Evolutionary conservation across 2,888 invertebrate species (phyloP).

Genomic region (Ectropis crepuscularia): DNA sequence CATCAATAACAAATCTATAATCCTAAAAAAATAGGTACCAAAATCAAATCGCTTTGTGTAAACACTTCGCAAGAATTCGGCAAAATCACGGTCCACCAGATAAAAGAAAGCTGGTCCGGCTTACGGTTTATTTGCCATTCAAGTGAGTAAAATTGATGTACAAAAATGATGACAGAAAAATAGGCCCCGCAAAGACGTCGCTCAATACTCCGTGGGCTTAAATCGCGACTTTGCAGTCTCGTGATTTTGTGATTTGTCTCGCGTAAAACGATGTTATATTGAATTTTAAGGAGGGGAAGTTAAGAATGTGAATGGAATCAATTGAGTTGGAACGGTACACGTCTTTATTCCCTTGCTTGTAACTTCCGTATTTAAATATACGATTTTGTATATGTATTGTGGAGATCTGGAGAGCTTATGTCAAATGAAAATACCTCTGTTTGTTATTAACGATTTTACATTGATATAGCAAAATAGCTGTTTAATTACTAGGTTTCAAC

Average conservation of each 20-base stretch:
- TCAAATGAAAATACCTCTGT: too few species aligned
- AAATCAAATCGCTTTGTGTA: slow-evolving; percentile 13
- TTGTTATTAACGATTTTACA: too few species aligned
- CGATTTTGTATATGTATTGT: too few species aligned
- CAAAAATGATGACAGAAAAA: slow-evolving; percentile 30
- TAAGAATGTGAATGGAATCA: not conserved
- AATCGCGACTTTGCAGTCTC: slow-evolving; percentile 9
- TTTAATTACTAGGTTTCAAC: too few species aligned
- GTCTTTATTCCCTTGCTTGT: not conserved
- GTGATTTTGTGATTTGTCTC: slow-evolving; percentile 16
- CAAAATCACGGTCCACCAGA: slow-evolving; percentile 19
- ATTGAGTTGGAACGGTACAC: not conserved
- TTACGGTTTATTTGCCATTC: slow-evolving; percentile 37
- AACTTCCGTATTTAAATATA: not conserved
- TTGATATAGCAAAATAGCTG: too few species aligned
- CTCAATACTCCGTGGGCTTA: slow-evolving; percentile 16
- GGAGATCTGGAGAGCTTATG: too few species aligned
- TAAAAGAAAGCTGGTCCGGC: slow-evolving; percentile 30
- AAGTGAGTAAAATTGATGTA: slow-evolving; percentile 36
- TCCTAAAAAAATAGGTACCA: too few species aligned
- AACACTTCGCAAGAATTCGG: slow-evolving; percentile 10
- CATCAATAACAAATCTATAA: too few species aligned
- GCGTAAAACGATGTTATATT: slow-evolving; percentile 1
- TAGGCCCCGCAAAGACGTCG: slow-evolving; percentile 7
- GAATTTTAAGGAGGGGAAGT: slow-evolving; percentile 4